Base-by-base conservation (phyloP, 1,140 invertebrate species). In the Microplitis demolitor region DNA sequence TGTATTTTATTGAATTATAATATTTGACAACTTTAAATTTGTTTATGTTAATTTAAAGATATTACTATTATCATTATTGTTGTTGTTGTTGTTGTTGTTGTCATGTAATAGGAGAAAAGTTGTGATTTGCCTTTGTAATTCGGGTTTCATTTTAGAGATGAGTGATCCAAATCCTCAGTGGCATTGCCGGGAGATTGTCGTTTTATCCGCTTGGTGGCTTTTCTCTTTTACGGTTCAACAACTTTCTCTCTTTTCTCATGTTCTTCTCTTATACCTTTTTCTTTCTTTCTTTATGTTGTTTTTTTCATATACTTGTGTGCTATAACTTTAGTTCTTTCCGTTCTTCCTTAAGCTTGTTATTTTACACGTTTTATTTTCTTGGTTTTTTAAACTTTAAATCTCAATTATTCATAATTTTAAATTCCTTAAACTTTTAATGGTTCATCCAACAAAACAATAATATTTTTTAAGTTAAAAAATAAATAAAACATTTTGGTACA, bases 151-250 rank as follows among this genome's bases (percentile, higher is more conserved):
- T 76, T 69, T 37, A 60, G 45, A 50, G 39, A 66, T 24, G 50
- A 69, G 56, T 37, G 35, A 70, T 72, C 66, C 62, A 73, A 76
- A 76, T 71, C 74, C 74, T 45, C n/a, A 45, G 11, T 11, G 14
- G 62, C 63, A 70, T 75, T 75, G 72, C 14, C 9, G 63, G 64
- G 64, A 71, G 74, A 75, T 75, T 75, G 74, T 75, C 70, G 71
- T 75, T 71, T 75, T 75, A 75, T 73, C 74, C 74, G 51, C 50
- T 33, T n/a, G 35, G 24, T 62, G 61, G 61, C 51, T 61, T 50
- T 62, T 62, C 39, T 54, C 68, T 51, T 64, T 64, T 24, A 33
- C 35, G n/a, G 58, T 53, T 50, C 60, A 35, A 70, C 53, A 34
- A 14, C 37, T 62, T 51, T 50, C 60, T n/a, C 39, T 14, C 8